phyloP scores from a whole-genome alignment of 2,888 invertebrate species.

The Malthinus seriepunctatus region DNA sequence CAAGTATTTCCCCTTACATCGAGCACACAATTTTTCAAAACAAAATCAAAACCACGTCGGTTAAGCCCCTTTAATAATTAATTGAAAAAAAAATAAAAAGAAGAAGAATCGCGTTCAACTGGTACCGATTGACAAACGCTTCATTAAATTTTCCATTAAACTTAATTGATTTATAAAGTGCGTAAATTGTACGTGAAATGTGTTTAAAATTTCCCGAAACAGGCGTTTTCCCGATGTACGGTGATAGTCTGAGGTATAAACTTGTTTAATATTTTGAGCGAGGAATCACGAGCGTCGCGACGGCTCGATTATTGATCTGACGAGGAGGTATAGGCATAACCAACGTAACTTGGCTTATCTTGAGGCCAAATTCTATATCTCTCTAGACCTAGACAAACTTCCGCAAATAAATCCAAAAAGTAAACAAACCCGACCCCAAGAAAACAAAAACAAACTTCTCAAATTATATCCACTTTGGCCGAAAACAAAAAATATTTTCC shows the following conservation, averaged over 20 bases:
- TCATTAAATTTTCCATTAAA: no score
- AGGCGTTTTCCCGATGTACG: slow-evolving; percentile 20
- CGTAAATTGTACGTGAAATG: not conserved
- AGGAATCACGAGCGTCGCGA: slow-evolving; percentile 31
- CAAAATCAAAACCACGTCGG: not conserved
- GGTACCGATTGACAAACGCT: no score
- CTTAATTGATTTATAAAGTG: not conserved
- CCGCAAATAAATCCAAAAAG: not conserved
- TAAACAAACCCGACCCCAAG: not conserved
- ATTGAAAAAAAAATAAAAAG: not conserved
- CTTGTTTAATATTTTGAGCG: slow-evolving; percentile 24
- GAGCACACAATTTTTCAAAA: not conserved
- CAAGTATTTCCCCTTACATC: not conserved
- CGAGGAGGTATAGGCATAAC: slow-evolving; percentile 20
- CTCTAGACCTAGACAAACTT: not conserved
- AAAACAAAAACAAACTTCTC: not conserved
- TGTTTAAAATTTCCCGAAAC: slow-evolving; percentile 7
- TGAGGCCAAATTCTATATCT: slow-evolving; percentile 17
- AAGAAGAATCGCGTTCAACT: no score
- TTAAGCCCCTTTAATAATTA: not conserved
- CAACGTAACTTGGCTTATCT: slow-evolving; percentile 23
- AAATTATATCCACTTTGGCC: no score
- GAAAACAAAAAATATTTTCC: not conserved
- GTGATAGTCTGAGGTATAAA: slow-evolving; percentile 21
- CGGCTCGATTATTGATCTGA: slow-evolving; percentile 32